A percentile compares a stretch with the other conserved stretches of the same genome.
Conservation (phyloP, 1,140 invertebrate genomes). For the Monochamus saltuarius region DNA sequence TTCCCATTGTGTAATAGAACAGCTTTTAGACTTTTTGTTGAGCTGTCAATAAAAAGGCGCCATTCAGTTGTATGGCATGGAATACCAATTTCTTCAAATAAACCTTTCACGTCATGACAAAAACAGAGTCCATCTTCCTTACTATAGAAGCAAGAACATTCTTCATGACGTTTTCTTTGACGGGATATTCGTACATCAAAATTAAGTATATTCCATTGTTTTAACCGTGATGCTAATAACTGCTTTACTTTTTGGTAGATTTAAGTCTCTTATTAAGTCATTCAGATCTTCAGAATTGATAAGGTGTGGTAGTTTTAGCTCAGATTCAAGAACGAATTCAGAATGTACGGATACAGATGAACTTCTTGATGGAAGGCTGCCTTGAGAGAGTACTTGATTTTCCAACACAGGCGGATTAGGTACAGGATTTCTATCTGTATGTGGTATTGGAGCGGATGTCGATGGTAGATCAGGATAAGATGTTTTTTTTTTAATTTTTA, state of each 20-base stretch:
- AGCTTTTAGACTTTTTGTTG: no score
- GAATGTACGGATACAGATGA: slow-evolving; percentile 1
- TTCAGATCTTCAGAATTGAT: slow-evolving; percentile 39
- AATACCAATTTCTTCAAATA: slow-evolving; percentile 16
- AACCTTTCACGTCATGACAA: not conserved
- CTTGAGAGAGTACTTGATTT: no score
- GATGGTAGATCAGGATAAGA: no score
- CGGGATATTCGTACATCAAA: slow-evolving; percentile 34
- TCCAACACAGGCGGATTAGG: not conserved
- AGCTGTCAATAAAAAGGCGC: no score
- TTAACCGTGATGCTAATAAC: slow-evolving; percentile 43
- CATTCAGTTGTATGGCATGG: no score
- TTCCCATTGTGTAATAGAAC: no score
- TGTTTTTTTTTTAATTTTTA: no score
- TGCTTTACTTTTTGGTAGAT: slow-evolving; percentile 43
- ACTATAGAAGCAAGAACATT: not conserved
- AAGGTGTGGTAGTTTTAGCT: slow-evolving; percentile 25
- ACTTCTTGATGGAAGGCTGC: slow-evolving; percentile 18
- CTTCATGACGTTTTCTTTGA: slow-evolving; percentile 21
- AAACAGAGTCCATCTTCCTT: no score
- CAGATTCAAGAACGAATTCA: not conserved
- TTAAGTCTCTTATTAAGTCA: slow-evolving; percentile 45
- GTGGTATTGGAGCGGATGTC: slow-evolving; percentile 17
- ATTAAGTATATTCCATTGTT: slow-evolving; percentile 41
- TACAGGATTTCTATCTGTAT: slow-evolving; percentile 5